Base-by-base conservation (phyloP, 1,140 invertebrate genomes). In the Platyscapa corneri region DNA sequence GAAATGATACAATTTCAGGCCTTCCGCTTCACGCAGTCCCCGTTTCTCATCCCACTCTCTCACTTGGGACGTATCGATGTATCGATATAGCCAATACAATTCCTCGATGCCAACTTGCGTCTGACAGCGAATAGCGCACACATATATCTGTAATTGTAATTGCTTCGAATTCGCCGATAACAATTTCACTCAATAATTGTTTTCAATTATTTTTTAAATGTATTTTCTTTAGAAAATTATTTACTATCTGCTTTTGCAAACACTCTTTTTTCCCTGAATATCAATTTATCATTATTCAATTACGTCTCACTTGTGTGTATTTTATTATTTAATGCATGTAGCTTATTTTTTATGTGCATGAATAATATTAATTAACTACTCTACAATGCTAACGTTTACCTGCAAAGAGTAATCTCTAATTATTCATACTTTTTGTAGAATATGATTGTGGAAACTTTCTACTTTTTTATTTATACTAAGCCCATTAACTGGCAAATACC, bases 1-100 rank as follows among this genome's bases (percentile, higher is more conserved):
- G 84, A 82, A 86, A 81, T 86, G 84, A 86, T 81, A 82, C 67
- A 86, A 86, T 86, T 86, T 76, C 67, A 75, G 30, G 84, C 53
- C 37, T 75, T 75, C 74, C 37, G 39, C 67, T 32, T 23, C 18
- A 34, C 49, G n/a, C 30, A 20, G 14, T 39, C 34, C 42, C 49
- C 81, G 49, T 56, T 82, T 82, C 80, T 72, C 80, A 23, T 72
- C 16, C 37, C 37, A 20, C 37, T 23, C 12, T 70, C 65, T n/a
- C 70, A 34, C 3, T 46, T 23, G 46, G 49, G 12, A 72, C 46
- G 30, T 65, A 46, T 60, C 34, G 75, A 46, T 56, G 49, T 32
- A 56, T 77, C 49, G 30, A 77, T 77, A 56, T 46, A 42, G 30
- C 46, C 49, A 34, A 56, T 49, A n/a, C 65, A 53, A 72, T 53